A percentile compares a stretch with the other conserved stretches of the same genome.
Evolutionary conservation across 2,797 vertebrate species (phyloP).

Genomic region (Pseudochromis fuscus): DNA sequence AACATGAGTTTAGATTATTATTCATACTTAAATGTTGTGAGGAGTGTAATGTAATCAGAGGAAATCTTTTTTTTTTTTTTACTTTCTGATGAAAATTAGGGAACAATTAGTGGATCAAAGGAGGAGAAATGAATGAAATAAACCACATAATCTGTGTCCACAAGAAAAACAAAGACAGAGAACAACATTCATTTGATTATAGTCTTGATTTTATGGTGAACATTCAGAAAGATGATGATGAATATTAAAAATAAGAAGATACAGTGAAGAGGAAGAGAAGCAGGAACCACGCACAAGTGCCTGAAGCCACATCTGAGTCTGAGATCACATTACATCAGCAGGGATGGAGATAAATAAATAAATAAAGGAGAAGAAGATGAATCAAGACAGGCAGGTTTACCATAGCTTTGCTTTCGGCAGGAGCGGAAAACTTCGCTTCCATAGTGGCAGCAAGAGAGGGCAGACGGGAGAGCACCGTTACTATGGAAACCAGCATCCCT

Average conservation of each 20-base stretch:
- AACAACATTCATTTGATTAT: not conserved
- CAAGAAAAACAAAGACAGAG: not conserved
- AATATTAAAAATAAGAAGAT: not conserved
- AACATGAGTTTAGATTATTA: no score
- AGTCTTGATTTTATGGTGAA: not conserved
- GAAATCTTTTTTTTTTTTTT: no score
- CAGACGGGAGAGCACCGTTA: slow-evolving; percentile 97
- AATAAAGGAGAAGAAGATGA: slow-evolving; percentile 3
- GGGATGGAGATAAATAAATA: not conserved
- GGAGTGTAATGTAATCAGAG: no score
- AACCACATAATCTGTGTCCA: no score
- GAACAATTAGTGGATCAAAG: no score
- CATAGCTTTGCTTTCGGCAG: slow-evolving; percentile 99
- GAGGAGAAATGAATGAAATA: no score
- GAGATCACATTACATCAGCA: slow-evolving; percentile 45
- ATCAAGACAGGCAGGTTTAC: slow-evolving; percentile 85
- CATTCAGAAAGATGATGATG: not conserved
- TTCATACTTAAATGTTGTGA: no score
- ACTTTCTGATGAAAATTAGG: no score
- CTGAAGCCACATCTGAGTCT: slow-evolving; percentile 23
- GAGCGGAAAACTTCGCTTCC: slow-evolving; percentile 99
- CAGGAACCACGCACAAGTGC: slow-evolving; percentile 37
- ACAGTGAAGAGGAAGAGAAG: slow-evolving; percentile 4
- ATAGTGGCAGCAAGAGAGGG: slow-evolving; percentile 99
- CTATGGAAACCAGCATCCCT: slow-evolving; percentile 90